A percentile compares a stretch with the other conserved stretches of the same genome.
Conservation (phyloP, 1,140 invertebrate species). For the Nylanderia fulva region DNA sequence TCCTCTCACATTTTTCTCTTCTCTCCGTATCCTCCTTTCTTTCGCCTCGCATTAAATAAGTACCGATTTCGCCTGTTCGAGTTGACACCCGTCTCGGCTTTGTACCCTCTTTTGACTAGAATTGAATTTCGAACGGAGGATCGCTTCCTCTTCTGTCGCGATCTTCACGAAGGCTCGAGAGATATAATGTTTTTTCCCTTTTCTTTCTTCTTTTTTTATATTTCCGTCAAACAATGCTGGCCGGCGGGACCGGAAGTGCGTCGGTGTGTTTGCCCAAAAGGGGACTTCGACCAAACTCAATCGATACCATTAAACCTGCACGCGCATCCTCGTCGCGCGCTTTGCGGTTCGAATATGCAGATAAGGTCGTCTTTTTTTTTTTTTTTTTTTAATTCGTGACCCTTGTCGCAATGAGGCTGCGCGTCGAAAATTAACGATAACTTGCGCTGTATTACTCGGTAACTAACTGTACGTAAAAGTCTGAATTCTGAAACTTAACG, state of each 20-base stretch:
- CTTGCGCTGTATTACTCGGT: constrained; percentile 83
- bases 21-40: constrained; percentile 33
- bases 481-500: constrained; percentile 82
- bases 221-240: constrained; percentile 59
- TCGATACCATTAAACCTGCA: constrained; percentile 82
- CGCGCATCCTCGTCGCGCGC: constrained; percentile 72
- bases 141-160: constrained; percentile 12
- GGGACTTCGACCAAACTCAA: constrained; percentile 85
- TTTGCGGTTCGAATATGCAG: constrained; percentile 10
- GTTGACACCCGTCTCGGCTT: constrained; percentile 75
- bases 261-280: constrained; percentile 86
- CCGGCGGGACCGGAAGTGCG: constrained; percentile 81
- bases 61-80: constrained; percentile 81
- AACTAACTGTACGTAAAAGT: constrained; percentile 85
- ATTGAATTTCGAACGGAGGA: constrained; percentile 83
- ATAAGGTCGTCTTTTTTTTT: constrained; percentile 4
- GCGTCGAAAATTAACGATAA: constrained; percentile 82
- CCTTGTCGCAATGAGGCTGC: constrained; percentile 64
- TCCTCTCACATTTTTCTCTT: constrained; percentile 25
- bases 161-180: constrained; percentile 47
- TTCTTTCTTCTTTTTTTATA: constrained; percentile 13
- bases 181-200: background rate
- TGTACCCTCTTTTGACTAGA: constrained; percentile 86
- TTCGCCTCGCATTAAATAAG: constrained; percentile 79
- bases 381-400: constrained; percentile 6